These are phyloP conservation scores for Acanthis flammea DNA, from an alignment of 2,797 vertebrate species.

Conservation along the genomic window DNA sequence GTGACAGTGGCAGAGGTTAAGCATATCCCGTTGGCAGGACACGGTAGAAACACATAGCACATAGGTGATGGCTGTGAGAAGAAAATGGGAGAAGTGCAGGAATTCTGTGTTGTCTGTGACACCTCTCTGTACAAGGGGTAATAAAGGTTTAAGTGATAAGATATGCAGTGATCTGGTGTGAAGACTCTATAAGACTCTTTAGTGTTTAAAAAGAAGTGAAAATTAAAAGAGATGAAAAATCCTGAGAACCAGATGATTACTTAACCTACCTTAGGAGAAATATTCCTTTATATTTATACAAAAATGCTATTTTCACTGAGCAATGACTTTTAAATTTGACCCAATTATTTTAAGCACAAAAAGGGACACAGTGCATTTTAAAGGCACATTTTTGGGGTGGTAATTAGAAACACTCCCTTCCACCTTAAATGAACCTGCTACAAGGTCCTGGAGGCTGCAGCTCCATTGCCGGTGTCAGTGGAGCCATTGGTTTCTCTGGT, in stretches of 20 bases:
- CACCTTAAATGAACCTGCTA: not conserved
- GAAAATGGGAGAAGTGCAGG: not conserved
- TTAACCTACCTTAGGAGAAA: not conserved
- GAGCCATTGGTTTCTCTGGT: not conserved
- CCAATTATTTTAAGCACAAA: not conserved
- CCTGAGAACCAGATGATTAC: not conserved
- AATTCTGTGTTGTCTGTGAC: not conserved
- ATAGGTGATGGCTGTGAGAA: rapidly evolving
- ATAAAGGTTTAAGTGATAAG: not conserved
- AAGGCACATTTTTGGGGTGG: not conserved
- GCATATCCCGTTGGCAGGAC: not conserved
- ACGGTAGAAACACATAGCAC: not conserved
- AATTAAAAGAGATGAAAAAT: not conserved
- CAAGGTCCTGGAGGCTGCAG: not conserved
- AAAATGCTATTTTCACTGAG: not conserved
- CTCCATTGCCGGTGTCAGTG: not conserved
- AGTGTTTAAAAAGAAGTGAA: not conserved
- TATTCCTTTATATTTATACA: not conserved
- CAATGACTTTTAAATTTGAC: not conserved
- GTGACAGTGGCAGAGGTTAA: not conserved
- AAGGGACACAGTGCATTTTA: not conserved
- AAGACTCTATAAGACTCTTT: not conserved
- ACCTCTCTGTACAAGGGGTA: not conserved
- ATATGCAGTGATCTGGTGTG: not conserved
- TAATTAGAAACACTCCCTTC: not conserved